These are phyloP conservation scores for Drosophila monieri DNA, from an alignment of 2,888 invertebrate genomes.

Conservation along the genomic window DNA sequence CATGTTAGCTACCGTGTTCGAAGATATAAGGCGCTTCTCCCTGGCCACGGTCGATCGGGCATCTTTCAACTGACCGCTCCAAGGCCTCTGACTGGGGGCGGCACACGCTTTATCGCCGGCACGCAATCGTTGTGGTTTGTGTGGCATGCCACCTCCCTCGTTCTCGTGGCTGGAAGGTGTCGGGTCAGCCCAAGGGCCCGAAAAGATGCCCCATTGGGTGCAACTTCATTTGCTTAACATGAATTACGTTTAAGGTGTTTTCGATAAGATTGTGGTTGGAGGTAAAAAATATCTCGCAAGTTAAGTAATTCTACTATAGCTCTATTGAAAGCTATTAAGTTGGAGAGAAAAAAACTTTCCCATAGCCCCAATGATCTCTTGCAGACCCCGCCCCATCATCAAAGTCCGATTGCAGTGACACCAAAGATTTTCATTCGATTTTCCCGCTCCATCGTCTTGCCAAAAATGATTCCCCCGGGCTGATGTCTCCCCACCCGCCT, in stretches of 20 bases:
- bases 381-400: slow-evolving; percentile 4
- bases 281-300: neutral
- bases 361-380: slow-evolving; percentile 5
- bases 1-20: slow-evolving; percentile 84
- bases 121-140: slow-evolving; percentile 77
- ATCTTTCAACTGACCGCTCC: slow-evolving; percentile 51
- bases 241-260: slow-evolving; percentile 11
- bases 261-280: slow-evolving; percentile 13
- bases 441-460: slow-evolving; percentile 29
- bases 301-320: neutral
- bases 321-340: neutral
- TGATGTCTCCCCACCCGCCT: slow-evolving; percentile 30
- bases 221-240: slow-evolving; percentile 37
- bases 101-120: slow-evolving; percentile 81
- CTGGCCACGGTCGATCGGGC: slow-evolving; percentile 46
- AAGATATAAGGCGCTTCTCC: slow-evolving; percentile 48
- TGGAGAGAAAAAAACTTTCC: slow-evolving; percentile 16
- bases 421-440: slow-evolving; percentile 23
- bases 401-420: slow-evolving; percentile 25
- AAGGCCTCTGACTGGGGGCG: slow-evolving; percentile 42
- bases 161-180: slow-evolving; percentile 21
- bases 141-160: slow-evolving; percentile 41
- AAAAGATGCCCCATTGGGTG: slow-evolving; percentile 3
- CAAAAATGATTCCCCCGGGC: slow-evolving; percentile 48
- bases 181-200: slow-evolving; percentile 17